phyloP scores from a whole-genome alignment of 2,888 invertebrate genomes.

The Synergus gifuensis region DNA sequence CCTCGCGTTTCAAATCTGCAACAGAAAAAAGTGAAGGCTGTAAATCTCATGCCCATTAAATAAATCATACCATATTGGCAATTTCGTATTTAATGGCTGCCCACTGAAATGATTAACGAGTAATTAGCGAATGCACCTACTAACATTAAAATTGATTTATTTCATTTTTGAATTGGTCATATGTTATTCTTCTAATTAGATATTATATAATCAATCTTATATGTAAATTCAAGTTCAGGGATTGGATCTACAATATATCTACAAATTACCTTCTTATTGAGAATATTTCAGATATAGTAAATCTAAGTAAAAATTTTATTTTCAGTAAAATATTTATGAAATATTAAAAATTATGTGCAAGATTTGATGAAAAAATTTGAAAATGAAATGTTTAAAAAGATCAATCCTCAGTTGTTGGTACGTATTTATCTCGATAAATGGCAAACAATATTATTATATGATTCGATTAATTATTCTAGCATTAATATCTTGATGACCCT shows the following conservation, averaged over 20 bases:
- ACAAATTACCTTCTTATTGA: too few relatives aligned
- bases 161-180: neutral
- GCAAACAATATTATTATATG: slow-evolving; percentile 10
- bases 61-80: neutral
- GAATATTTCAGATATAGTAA: too few relatives aligned
- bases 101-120: neutral
- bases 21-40: slow-evolving; percentile 61
- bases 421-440: neutral
- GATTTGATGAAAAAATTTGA: too few relatives aligned
- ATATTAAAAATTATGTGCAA: too few relatives aligned
- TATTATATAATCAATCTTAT: too few relatives aligned
- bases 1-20: slow-evolving; percentile 98
- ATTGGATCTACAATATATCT: too few relatives aligned
- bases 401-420: neutral
- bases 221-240: too few relatives aligned
- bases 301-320: too few relatives aligned
- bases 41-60: neutral
- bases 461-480: slow-evolving; percentile 23
- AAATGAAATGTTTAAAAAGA: too few relatives aligned
- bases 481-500: neutral
- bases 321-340: too few relatives aligned
- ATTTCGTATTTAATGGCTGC: neutral
- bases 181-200: neutral
- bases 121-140: neutral
- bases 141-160: neutral